phyloP scores from a whole-genome alignment of 2,113 vertebrate species.

The Calcarius ornatus region DNA sequence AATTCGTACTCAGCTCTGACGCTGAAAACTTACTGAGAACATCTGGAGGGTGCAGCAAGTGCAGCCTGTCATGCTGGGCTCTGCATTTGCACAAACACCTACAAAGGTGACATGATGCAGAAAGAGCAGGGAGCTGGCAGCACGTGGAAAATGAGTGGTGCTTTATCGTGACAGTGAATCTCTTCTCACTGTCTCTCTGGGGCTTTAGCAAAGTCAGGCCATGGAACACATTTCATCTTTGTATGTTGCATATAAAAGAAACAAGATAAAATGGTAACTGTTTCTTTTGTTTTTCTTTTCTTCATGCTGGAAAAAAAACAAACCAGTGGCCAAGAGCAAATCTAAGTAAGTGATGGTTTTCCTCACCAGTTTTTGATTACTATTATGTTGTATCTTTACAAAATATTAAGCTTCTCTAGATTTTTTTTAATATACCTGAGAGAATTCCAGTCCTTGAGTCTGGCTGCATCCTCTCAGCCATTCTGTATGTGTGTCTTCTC shows the following conservation, averaged over 20 bases:
- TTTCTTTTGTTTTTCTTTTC: slow-evolving; percentile 3
- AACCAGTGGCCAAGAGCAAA: slow-evolving; percentile 76
- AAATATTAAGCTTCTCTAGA: neutral
- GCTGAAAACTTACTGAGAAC: neutral
- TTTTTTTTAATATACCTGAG: neutral
- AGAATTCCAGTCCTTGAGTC: neutral
- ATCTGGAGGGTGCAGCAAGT: neutral
- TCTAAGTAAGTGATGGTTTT: slow-evolving; percentile 76
- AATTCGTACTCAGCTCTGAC: neutral
- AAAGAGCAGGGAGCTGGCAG: neutral
- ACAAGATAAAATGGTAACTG: neutral
- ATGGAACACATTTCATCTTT: neutral
- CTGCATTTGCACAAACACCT: neutral
- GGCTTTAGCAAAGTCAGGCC: neutral
- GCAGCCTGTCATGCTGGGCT: neutral
- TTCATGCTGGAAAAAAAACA: neutral
- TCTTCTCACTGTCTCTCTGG: accelerated
- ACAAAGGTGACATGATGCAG: accelerated
- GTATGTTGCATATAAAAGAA: neutral
- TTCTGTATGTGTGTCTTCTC: neutral
- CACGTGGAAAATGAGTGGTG: neutral
- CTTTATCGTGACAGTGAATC: neutral
- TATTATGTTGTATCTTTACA: neutral
- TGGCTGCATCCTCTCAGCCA: neutral
- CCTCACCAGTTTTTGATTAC: neutral